A percentile compares a stretch with the other conserved stretches of the same genome.
phyloP scores from a whole-genome alignment of 2,113 vertebrate genomes.

The Chloropsis cyanopogon region DNA sequence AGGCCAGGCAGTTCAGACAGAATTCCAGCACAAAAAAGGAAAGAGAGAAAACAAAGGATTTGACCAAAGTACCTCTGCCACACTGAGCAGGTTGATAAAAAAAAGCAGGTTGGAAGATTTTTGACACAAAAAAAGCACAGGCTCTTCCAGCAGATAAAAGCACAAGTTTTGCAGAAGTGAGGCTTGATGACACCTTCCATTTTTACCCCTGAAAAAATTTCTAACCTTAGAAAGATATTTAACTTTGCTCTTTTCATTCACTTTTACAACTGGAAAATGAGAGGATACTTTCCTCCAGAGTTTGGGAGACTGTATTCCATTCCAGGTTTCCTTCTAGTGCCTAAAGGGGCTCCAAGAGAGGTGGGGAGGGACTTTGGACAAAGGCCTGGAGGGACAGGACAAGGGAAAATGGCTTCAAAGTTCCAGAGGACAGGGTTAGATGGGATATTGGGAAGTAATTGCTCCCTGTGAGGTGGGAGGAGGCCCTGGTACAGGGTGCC shows the following conservation, averaged over 20 bases:
- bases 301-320: not conserved
- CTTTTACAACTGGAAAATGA: not conserved
- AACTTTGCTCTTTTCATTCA: not conserved
- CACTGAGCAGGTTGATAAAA: not conserved
- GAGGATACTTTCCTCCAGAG: not conserved
- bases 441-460: not conserved
- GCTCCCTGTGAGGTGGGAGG: fast-evolving
- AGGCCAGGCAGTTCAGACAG: not conserved
- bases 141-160: not conserved
- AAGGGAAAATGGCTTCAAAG: fast-evolving
- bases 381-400: not conserved
- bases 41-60: not conserved
- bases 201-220: not conserved
- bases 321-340: not conserved
- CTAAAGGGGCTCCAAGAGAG: not conserved
- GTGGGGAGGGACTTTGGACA: not conserved
- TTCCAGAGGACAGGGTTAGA: fast-evolving
- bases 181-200: not conserved
- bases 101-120: not conserved
- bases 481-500: not conserved
- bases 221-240: not conserved
- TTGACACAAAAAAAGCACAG: not conserved
- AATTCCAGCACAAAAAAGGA: not conserved
- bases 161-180: not conserved
- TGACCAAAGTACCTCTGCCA: not conserved